Percentiles rank a stretch among this genome's conserved stretches.
Conservation (phyloP, 2,888 invertebrate species). For the Diarsia dahlii region DNA sequence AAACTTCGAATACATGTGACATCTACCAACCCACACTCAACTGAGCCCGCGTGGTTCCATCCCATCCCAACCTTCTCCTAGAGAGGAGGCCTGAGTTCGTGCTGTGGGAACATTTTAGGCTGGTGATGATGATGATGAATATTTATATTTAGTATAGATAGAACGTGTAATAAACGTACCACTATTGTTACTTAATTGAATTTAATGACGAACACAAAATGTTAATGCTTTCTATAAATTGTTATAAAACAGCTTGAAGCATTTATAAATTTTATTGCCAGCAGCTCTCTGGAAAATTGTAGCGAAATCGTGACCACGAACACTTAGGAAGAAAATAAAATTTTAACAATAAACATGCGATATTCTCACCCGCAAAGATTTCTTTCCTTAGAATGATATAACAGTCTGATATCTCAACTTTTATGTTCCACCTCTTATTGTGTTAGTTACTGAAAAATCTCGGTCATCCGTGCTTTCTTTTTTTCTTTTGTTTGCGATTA, state of each 20-base stretch:
- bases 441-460: slow-evolving; percentile 13
- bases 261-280: slow-evolving; percentile 33
- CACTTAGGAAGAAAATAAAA: slow-evolving; percentile 50
- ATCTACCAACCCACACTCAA: too few species aligned
- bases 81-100: too few species aligned
- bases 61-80: too few species aligned
- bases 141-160: too few species aligned
- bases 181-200: neutral
- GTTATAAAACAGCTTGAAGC: slow-evolving; percentile 8
- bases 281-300: slow-evolving; percentile 29
- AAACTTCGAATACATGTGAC: too few species aligned
- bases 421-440: slow-evolving; percentile 29
- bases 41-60: too few species aligned
- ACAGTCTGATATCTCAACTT: slow-evolving; percentile 33
- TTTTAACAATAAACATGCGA: slow-evolving; percentile 58
- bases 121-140: too few species aligned
- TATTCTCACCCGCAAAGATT: slow-evolving; percentile 32
- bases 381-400: slow-evolving; percentile 37
- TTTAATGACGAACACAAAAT: neutral
- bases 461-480: neutral
- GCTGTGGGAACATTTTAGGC: too few species aligned
- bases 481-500: too few species aligned
- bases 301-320: slow-evolving; percentile 46
- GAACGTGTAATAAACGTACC: neutral
- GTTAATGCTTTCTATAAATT: neutral